Conservation (phyloP, 1,140 invertebrate species). For the Musca domestica region DNA sequence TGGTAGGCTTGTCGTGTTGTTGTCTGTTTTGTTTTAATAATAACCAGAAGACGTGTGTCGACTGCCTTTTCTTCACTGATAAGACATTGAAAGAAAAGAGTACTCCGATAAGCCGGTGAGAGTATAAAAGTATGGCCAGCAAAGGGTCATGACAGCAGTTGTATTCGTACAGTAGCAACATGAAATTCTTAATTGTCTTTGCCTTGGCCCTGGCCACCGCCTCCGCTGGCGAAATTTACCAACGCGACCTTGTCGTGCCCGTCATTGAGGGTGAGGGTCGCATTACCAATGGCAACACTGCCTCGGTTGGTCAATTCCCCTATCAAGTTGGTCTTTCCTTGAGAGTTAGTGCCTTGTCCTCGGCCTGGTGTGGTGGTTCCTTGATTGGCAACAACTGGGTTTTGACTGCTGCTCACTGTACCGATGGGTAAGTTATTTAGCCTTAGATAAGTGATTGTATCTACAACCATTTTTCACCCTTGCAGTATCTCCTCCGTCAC, state of each 20-base stretch:
- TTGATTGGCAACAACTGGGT: constrained; percentile 58
- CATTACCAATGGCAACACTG: constrained; percentile 44
- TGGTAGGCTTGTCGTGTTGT: too few relatives aligned
- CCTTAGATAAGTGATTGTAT: too few relatives aligned
- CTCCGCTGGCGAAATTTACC: constrained; percentile 1
- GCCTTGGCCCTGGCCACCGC: constrained; percentile 14
- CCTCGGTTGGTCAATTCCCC: constrained; percentile 46
- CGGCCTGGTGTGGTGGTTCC: constrained; percentile 57
- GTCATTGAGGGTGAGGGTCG: constrained; percentile 31
- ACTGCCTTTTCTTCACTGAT: too few relatives aligned
- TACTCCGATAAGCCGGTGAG: too few relatives aligned
- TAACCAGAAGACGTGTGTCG: too few relatives aligned
- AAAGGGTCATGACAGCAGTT: too few relatives aligned
- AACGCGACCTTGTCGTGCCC: constrained; percentile 1
- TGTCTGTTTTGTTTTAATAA: too few relatives aligned
- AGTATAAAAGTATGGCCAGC: too few relatives aligned
- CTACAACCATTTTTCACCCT: too few relatives aligned
- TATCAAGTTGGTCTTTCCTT: constrained; percentile 50
- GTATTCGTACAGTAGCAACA: constrained; percentile 4
- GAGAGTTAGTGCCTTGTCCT: constrained; percentile 29
- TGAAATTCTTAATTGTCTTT: constrained; percentile 27
- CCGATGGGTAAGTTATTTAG: constrained; percentile 42
- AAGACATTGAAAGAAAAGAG: too few relatives aligned
- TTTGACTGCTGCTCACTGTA: constrained; percentile 62
- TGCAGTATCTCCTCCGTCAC: not conserved